Evolutionary conservation across 1,140 invertebrate species (phyloP), one percentile per base, ranked within the genome.

Genomic region (Papilio polyxenes): DNA sequence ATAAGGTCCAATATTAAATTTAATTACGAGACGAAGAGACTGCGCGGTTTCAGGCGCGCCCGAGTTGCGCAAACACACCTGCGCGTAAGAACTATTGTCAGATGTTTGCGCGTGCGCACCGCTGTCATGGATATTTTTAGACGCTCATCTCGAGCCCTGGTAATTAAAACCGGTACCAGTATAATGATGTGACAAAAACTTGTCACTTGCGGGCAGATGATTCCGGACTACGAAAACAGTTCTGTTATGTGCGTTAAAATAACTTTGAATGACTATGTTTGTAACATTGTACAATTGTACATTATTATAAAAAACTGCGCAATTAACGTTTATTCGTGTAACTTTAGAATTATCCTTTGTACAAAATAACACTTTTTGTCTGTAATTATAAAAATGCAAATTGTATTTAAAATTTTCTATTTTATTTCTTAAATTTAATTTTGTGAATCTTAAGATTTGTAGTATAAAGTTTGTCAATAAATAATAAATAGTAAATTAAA

Each of bases 1-100:
- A 80, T 65, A 20, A 80, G 78, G 78, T 65, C 44, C 59, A 40
- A 84, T 77, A 86, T 87, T 87, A 86, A 75, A 83, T 84, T 86
- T 87, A 88, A 87, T 88, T 87, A 85, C 77, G 75, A 82, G 56
- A 82, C 56, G 51, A 75, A 44, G 51, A 17, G 72, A 81, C 51
- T 13, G 84, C 80, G 83, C 83, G 75, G 81, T 83, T 85, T 87
- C 85, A 59, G 83, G 83, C 83, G 75, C 82, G 83, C 75, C 83
- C 31, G 80, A 31, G 74, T 88, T 88, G 86, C 86, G 87, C 86
- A 85, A 85, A 80, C 82, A 83, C 86, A 86, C 86, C 85, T 86
- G 84, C 82, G 65, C 85, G 81, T 84, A 82, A 85, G 48, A 80
- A 80, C 49, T 48, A 86, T 86, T 85, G 85, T 85, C 88, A 89